Evolutionary conservation across 2,797 vertebrate species (phyloP).

Genomic region (Pagetopsis macropterus): DNA sequence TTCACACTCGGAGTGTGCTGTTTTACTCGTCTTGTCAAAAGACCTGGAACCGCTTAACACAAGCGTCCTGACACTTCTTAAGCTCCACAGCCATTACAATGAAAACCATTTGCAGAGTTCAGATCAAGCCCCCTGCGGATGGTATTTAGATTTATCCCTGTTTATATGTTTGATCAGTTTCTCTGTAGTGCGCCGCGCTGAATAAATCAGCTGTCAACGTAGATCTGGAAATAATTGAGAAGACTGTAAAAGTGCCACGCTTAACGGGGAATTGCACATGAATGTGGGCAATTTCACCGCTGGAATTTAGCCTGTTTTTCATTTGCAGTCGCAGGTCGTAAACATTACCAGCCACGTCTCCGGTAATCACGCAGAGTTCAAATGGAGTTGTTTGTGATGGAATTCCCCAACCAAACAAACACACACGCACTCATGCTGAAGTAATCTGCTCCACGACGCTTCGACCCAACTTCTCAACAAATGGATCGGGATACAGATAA

Average conservation of each 20-base stretch:
- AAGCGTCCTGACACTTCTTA: slow-evolving; percentile 19
- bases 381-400: slow-evolving; percentile 48
- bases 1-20: slow-evolving; percentile 4
- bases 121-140: slow-evolving; percentile 12
- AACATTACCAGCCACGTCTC: slow-evolving; percentile 53
- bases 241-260: slow-evolving; percentile 75
- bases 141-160: slow-evolving; percentile 31
- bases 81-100: neutral
- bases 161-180: slow-evolving; percentile 52
- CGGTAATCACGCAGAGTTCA: slow-evolving; percentile 55
- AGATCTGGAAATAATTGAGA: slow-evolving; percentile 80
- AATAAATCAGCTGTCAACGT: slow-evolving; percentile 61
- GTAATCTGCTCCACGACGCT: slow-evolving; percentile 17
- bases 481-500: slow-evolving; percentile 52
- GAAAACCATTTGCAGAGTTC: slow-evolving; percentile 23
- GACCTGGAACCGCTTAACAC: slow-evolving; percentile 53
- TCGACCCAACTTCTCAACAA: slow-evolving; percentile 41
- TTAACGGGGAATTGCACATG: slow-evolving; percentile 67
- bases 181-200: slow-evolving; percentile 43
- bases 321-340: slow-evolving; percentile 65
- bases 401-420: slow-evolving; percentile 37
- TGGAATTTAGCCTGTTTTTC: slow-evolving; percentile 71
- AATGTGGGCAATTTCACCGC: slow-evolving; percentile 64
- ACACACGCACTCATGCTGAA: slow-evolving; percentile 6
- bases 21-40: slow-evolving; percentile 7